Conservation (phyloP, 2,113 vertebrate species). For the Oreochromis aureus region DNA sequence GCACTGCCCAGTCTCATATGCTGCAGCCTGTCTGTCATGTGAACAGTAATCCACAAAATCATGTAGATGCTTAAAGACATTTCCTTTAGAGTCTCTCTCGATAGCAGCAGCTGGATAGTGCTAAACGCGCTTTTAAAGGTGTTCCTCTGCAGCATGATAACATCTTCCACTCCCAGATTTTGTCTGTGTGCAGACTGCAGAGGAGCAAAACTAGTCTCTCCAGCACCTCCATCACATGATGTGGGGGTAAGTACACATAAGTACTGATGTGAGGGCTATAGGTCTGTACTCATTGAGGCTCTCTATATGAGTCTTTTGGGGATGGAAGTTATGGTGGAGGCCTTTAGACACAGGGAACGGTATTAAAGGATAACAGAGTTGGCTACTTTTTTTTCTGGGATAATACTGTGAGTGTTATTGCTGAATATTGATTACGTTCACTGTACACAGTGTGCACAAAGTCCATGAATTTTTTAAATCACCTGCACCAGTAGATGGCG, state of each 20-base stretch:
- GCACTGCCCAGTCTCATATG: not conserved
- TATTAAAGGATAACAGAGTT: not conserved
- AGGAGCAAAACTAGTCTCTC: not conserved
- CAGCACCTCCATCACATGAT: not conserved
- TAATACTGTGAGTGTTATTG: not conserved
- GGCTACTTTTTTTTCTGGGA: not conserved
- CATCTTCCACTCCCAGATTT: not conserved
- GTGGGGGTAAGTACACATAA: not conserved
- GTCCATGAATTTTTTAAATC: not conserved
- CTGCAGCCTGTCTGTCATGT: not conserved
- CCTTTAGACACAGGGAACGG: not conserved
- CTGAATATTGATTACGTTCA: not conserved
- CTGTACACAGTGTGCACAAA: not conserved
- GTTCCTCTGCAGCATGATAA: not conserved
- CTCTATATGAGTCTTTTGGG: not conserved
- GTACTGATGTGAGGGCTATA: not conserved
- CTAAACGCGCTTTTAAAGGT: not conserved
- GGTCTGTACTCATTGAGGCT: not conserved
- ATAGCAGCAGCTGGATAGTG: not conserved
- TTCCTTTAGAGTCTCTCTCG: not conserved
- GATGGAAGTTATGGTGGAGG: not conserved
- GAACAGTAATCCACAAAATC: not conserved
- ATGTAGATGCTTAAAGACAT: not conserved
- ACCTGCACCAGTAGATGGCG: slow-evolving; percentile 18
- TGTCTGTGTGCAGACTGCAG: not conserved